Conservation (phyloP, 2,797 vertebrate genomes). For the Choloepus didactylus region DNA sequence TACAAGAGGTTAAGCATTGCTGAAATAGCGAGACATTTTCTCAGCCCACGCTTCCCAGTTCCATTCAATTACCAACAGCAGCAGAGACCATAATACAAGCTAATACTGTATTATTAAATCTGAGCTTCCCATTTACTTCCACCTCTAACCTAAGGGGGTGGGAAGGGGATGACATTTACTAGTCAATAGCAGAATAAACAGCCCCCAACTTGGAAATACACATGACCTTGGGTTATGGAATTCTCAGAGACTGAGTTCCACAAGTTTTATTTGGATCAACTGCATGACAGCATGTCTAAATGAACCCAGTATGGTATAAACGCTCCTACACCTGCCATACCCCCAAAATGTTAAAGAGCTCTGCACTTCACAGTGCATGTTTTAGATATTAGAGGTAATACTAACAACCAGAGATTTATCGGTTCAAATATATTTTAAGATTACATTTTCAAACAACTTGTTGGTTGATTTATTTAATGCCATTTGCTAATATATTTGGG, state of each 20-base stretch:
- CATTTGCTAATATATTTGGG: neutral
- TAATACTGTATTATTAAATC: conserved; percentile 77
- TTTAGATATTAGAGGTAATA: conserved; percentile 43
- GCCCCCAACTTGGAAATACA: conserved; percentile 78
- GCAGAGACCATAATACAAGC: conserved; percentile 67
- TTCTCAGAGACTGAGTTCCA: conserved; percentile 60
- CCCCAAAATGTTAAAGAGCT: conserved; percentile 63
- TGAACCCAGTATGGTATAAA: conserved; percentile 48
- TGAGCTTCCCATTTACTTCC: conserved; percentile 63
- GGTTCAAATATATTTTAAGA: neutral
- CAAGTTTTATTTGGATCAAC: conserved; percentile 78
- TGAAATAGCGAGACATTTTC: conserved; percentile 80
- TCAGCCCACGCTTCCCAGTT: conserved; percentile 74
- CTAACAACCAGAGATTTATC: conserved; percentile 44
- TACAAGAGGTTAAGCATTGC: conserved; percentile 79
- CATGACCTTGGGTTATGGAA: conserved; percentile 73
- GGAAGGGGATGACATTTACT: conserved; percentile 74
- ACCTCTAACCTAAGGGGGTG: conserved; percentile 71
- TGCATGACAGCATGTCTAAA: conserved; percentile 34
- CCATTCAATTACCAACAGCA: conserved; percentile 77
- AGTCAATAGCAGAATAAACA: conserved; percentile 74
- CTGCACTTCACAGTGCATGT: conserved; percentile 76
- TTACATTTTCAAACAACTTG: conserved; percentile 62
- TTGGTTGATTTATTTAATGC: conserved; percentile 51
- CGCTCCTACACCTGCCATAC: conserved; percentile 55